Conservation (phyloP, 2,888 invertebrate species). For the Hirtodrosophila confusa region DNA sequence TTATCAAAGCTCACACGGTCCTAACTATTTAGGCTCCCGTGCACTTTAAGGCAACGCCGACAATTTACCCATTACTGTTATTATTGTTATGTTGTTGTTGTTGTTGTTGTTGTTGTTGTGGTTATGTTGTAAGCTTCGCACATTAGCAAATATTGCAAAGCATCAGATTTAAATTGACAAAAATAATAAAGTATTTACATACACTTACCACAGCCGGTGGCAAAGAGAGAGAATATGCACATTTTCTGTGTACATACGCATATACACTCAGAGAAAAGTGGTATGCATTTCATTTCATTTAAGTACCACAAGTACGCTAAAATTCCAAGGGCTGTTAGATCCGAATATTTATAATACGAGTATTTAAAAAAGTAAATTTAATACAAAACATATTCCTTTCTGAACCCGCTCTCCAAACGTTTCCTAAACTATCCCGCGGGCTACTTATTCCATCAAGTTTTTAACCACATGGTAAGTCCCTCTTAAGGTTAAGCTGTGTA, state of each 20-base stretch:
- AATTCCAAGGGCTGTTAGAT: no score
- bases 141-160: constrained; percentile 64
- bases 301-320: no score
- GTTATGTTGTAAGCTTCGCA: constrained; percentile 59
- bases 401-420: no score
- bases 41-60: constrained; percentile 25
- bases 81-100: background rate
- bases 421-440: no score
- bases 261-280: constrained; percentile 20
- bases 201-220: constrained; percentile 15
- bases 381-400: no score
- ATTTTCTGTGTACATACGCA: background rate
- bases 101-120: constrained; percentile 14
- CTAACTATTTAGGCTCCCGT: constrained; percentile 18
- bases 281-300: no score
- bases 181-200: constrained; percentile 7
- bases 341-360: no score
- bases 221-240: constrained; percentile 10
- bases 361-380: no score
- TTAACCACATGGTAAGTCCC: no score
- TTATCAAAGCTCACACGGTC: constrained; percentile 23
- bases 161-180: constrained; percentile 38
- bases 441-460: no score
- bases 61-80: constrained; percentile 4
- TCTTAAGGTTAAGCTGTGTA: no score